Evolutionary conservation across 2,113 vertebrate genomes (phyloP), one percentile per base, ranked within the genome.

Genomic region (Rhodinocichla rosea): DNA sequence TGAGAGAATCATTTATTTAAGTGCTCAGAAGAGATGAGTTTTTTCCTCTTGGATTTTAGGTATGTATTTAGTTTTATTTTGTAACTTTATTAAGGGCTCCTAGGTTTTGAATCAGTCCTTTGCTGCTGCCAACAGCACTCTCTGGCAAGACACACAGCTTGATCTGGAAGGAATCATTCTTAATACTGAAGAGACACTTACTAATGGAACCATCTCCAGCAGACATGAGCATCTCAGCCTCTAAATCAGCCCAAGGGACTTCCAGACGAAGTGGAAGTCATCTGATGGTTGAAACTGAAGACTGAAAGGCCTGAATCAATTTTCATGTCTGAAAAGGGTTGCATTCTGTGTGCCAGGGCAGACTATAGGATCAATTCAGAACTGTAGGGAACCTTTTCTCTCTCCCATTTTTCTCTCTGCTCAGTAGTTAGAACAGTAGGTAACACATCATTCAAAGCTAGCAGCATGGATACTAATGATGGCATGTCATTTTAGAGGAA

Each of bases 161-260:
- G 18, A 76, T 87, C 59, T 42, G 37, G 75, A 83, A 95, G 84
- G 80, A 97, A 82, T 94, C 67, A 44, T 95, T 84, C 75, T 35
- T 69, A 62, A 57, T 89, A 96, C 78, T 90, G 6, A 76, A 63
- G 64, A 92, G 82, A 49, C 12, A 5, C 26, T 62, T 68, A 64
- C 21, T 87, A 73, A 89, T 59, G 33, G 30, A 85, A 32, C 63
- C 24, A 17, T 57, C 47, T 76, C 35, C 30, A 17, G 60, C 78
- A 95, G 44, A 44, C 16, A 10, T 20, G 37, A 83, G 35, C 55
- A 70, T 55, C 45, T 82, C 42, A n/a, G 50, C 69, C 59, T 52
- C 68, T 80, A 49, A 87, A 80, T 83, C 77, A 92, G n/a, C 64
- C 33, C 32, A 86, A 18, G 39, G 42, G 50, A 86, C 30, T 85